These are phyloP conservation scores for Amblyjoppa proteus DNA, from an alignment of 2,888 invertebrate genomes.

Conservation along the genomic window DNA sequence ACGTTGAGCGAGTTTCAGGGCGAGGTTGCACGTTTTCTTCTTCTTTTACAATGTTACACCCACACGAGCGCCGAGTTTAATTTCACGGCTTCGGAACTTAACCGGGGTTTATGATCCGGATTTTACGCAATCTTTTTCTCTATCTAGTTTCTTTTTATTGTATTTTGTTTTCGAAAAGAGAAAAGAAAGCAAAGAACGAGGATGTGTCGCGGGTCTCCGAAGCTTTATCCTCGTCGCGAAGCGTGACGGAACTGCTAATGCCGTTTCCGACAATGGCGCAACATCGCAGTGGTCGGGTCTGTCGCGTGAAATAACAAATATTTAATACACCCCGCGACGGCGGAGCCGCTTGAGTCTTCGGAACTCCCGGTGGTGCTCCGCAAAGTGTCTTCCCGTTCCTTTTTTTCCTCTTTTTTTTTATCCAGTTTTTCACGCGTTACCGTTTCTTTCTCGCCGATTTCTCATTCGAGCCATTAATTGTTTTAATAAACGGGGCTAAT, in stretches of 20 bases:
- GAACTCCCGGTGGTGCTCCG: neutral
- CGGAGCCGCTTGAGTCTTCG: conserved; percentile 31
- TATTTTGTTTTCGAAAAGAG: conserved; percentile 27
- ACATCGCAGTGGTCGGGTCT: neutral
- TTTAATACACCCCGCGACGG: conserved; percentile 45
- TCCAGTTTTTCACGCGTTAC: neutral
- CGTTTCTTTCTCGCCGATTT: conserved; percentile 28
- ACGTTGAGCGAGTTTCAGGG: conserved; percentile 25
- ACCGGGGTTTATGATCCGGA: conserved; percentile 67
- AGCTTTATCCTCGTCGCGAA: conserved; percentile 29
- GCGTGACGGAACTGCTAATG: conserved; percentile 67
- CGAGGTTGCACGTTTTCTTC: conserved; percentile 29
- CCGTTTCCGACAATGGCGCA: conserved; percentile 14
- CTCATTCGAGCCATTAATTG: conserved; percentile 17
- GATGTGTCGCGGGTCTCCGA: conserved; percentile 30
- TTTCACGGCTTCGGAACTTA: conserved; percentile 69
- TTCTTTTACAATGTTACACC: neutral
- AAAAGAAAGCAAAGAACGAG: conserved; percentile 7
- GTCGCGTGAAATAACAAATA: conserved; percentile 65
- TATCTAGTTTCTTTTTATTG: neutral
- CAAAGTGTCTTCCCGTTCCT: conserved; percentile 11
- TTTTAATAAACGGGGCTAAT: conserved; percentile 31
- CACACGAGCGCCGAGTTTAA: conserved; percentile 63
- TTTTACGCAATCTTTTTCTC: conserved; percentile 64
- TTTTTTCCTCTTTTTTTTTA: neutral